Base-by-base conservation (phyloP, 1,140 invertebrate genomes). In the Drosophila pachea region DNA sequence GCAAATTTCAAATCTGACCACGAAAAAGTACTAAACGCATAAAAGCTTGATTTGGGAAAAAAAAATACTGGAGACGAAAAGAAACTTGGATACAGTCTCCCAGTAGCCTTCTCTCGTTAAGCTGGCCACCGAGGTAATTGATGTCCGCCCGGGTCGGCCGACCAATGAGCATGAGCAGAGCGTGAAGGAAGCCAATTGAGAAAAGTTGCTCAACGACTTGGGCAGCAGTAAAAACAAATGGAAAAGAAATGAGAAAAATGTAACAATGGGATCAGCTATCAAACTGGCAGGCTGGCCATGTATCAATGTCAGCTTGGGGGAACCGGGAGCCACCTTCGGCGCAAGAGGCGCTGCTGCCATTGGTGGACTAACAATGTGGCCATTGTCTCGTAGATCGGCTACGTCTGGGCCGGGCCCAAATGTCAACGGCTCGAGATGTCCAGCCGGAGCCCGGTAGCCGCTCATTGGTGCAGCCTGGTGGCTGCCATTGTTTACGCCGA, bases 251-350 rank as follows among this genome's bases (percentile, higher is more conserved):
- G 31, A 12, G 62, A 52, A 71, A 74, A 74, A 52, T 72, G 68
- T 76, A 84, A 86, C 81, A 84, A 84, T 86, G 81, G 82, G 63
- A 81, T 61, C 73, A 86, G 60, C 77, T 73, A 81, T 86, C 82
- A 81, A 86, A 71, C 70, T 71, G 76, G 67, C 70, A 69, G 76
- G 40, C 61, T 56, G 70, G 81, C 81, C 75, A 84, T 84, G 76
- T 81, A 84, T 86, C 81, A 84, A 84, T 84, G 81, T 86, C 81
- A 86, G 53, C 47, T 49, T 35, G 54, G 50, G 59, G 52, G 48
- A 61, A 61, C 61, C 70, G 65, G 73, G 63, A 63, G 52, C 66
- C 77, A 74, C 60, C 65, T 82, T 61, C 31, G 58, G 38, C 50
- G 42, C 9, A 33, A 43, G 35, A 45, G 32, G 7, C 36, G 49